Evolutionary conservation across 2,113 vertebrate species (phyloP).

Genomic region (Hemichromis elongatus): DNA sequence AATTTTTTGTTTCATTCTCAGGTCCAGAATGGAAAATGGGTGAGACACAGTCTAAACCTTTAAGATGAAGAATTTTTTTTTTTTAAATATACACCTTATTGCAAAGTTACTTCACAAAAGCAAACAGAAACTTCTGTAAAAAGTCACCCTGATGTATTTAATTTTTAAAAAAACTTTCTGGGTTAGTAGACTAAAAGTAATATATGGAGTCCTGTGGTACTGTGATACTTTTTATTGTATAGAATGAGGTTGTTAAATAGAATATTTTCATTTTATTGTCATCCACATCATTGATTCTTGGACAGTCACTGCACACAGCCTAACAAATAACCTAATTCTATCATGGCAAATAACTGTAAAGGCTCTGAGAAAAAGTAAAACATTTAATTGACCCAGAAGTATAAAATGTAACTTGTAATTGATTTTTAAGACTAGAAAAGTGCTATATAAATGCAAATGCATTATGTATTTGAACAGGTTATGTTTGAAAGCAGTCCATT

Average conservation of each 20-base stretch:
- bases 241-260: background rate
- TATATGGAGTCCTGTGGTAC: background rate
- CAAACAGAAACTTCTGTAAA: background rate
- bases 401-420: rapidly evolving
- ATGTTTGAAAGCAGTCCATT: background rate
- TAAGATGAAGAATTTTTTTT: background rate
- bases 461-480: background rate
- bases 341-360: rapidly evolving
- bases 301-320: background rate
- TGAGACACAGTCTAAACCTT: slow-evolving; percentile 42
- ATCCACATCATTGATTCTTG: background rate
- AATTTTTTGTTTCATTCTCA: slow-evolving; percentile 25
- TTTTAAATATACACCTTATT: background rate
- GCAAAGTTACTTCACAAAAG: background rate
- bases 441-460: background rate
- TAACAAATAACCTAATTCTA: background rate
- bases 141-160: background rate
- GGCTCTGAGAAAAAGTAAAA: background rate
- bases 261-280: background rate
- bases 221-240: background rate
- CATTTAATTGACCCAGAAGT: rapidly evolving
- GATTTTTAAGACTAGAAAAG: background rate
- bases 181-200: background rate
- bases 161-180: background rate
- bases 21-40: slow-evolving; percentile 6